Evolutionary conservation across 2,797 vertebrate genomes (phyloP), one percentile per base, ranked within the genome.

Genomic region (Falco rusticolus): DNA sequence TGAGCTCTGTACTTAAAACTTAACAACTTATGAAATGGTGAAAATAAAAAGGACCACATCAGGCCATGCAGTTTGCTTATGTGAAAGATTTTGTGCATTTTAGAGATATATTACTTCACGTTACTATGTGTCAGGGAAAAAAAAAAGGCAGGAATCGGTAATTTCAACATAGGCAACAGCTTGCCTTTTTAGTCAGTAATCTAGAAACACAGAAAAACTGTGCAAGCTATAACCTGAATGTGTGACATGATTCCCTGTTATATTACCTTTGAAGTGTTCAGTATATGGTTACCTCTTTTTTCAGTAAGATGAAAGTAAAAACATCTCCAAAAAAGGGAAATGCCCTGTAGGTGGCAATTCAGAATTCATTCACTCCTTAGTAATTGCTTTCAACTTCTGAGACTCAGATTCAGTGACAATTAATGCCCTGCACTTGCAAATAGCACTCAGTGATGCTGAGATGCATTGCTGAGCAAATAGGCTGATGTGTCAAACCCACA

Each of bases 181-280:
- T 82, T 94, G 29, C 5, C 18, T 88, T 93, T 93, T 90, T 64
- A 45, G 69, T 86, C 76, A 60, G 29, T 86, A 61, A 28, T 60
- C 37, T 37, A 78, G 59, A 91, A 91, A 72, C 34, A 84, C 9
- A 48, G 54, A 79, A 76, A 60, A 82, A 3, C 21, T 78, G 15
- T 39, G 29, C 34, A 71, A 47, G 51, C 26, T 63, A 16, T 74
- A 87, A 76, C 39, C 75, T 74, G 57, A 74, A 87, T 74, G 48
- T 76, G 60, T 87, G 81, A 89, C 64, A 41, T n/a, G 25, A 71
- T 93, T 93, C 68, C 31, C 68, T 48, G 13, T 59, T 89, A n/a
- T 57, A 64, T 79, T 78, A 64, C n/a, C 45, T 92, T 85, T 94
- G 87, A 91, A 87, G 64, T 84, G 48, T 50, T 93, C 47, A 5